Percentiles rank a stretch among this genome's conserved stretches.
phyloP scores from a whole-genome alignment of 2,113 vertebrate species.

The Cynocephalus volans region DNA sequence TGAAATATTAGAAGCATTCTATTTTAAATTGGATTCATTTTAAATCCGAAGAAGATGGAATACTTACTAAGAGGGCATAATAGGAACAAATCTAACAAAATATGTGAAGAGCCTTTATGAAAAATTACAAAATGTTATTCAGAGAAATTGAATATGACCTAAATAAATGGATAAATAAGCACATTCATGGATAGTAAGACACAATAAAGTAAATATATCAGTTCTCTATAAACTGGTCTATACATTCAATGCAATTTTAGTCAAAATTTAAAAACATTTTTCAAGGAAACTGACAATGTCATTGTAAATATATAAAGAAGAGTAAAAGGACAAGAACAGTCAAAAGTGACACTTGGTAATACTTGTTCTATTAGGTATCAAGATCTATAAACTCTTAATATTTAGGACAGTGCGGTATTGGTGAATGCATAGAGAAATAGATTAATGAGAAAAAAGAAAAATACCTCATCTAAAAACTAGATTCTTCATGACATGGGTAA shows the following conservation, averaged over 20 bases:
- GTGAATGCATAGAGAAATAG: not conserved
- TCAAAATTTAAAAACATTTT: not conserved
- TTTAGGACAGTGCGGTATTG: not conserved
- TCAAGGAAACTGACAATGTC: not conserved
- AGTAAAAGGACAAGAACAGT: not conserved
- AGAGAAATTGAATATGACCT: not conserved
- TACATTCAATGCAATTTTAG: not conserved
- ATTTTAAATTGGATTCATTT: not conserved
- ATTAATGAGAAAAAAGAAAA: not conserved
- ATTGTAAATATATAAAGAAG: not conserved
- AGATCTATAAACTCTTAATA: not conserved
- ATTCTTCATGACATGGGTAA: no score
- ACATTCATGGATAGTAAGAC: not conserved
- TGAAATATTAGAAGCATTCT: not conserved
- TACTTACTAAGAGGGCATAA: not conserved
- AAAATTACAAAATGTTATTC: not conserved
- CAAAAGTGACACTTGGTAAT: not conserved
- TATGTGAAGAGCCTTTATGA: not conserved
- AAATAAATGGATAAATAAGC: not conserved
- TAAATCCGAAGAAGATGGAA: not conserved
- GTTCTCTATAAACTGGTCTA: not conserved
- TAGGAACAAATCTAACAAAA: not conserved
- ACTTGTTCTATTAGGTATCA: not conserved
- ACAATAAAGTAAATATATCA: not conserved
- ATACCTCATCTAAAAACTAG: not conserved